These are phyloP conservation scores for Hyperopisus bebe DNA, from an alignment of 2,113 vertebrate species.

Conservation along the genomic window DNA sequence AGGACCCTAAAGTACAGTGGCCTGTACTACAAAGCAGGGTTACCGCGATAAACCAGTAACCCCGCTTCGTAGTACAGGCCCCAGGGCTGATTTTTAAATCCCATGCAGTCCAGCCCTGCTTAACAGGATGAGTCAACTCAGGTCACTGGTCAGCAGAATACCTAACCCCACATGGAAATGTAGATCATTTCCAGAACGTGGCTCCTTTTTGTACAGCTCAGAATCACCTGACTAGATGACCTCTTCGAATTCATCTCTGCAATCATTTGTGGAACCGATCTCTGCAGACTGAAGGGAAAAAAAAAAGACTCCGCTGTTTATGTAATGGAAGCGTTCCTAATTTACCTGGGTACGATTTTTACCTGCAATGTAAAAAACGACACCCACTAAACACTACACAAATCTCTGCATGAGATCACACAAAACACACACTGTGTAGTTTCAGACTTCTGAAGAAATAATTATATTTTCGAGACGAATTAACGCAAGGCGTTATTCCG, in stretches of 20 bases:
- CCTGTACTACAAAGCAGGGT: no score
- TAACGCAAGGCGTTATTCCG: not conserved
- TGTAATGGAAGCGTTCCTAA: not conserved
- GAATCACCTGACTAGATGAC: not conserved
- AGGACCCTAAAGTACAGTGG: not conserved
- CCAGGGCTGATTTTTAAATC: not conserved
- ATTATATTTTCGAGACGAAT: not conserved
- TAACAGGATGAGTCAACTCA: not conserved
- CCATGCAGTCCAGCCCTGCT: not conserved
- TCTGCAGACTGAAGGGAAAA: not conserved
- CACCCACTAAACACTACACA: not conserved
- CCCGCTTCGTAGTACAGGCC: no score
- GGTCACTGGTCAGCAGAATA: not conserved
- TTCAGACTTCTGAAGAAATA: not conserved
- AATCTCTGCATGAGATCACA: not conserved
- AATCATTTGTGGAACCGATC: not conserved
- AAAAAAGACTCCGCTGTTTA: not conserved
- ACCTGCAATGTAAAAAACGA: not conserved
- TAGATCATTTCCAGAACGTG: not conserved
- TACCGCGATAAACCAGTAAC: no score
- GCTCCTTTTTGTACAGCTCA: not conserved
- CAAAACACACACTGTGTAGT: not conserved
- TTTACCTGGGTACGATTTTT: not conserved
- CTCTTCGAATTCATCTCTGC: not conserved
- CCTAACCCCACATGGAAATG: not conserved